These are phyloP conservation scores for Alloplasta piceator DNA, from an alignment of 2,888 invertebrate genomes.

Conservation along the genomic window DNA sequence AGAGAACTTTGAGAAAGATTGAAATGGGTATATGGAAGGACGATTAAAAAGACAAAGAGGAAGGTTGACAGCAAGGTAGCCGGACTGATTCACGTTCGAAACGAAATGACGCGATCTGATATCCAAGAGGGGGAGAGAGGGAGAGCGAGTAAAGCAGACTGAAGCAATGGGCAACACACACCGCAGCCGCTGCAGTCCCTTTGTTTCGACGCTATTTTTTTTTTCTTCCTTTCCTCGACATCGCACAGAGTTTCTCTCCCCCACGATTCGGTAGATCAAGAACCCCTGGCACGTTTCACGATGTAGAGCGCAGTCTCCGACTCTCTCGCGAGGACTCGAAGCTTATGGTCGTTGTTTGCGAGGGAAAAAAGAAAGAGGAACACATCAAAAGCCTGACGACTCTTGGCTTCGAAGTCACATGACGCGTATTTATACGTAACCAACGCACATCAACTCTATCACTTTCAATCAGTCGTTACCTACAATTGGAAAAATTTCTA, in stretches of 20 bases:
- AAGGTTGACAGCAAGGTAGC: too few species aligned
- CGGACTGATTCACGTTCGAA: background rate
- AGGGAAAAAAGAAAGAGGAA: slow-evolving; percentile 63
- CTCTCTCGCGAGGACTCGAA: slow-evolving; percentile 16
- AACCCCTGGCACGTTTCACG: slow-evolving; percentile 32
- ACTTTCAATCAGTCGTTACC: slow-evolving; percentile 66
- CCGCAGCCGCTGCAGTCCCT: slow-evolving; percentile 21
- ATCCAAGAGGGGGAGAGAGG: background rate
- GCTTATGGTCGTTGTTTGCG: slow-evolving; percentile 69
- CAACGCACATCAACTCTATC: slow-evolving; percentile 50
- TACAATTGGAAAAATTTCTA: background rate
- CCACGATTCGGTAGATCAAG: slow-evolving; percentile 54
- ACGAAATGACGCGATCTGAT: slow-evolving; percentile 18
- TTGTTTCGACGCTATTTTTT: slow-evolving; percentile 46
- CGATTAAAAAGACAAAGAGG: too few species aligned
- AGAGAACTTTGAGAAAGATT: too few species aligned
- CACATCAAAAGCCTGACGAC: slow-evolving; percentile 55
- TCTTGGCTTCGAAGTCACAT: background rate
- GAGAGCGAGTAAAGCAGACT: too few species aligned
- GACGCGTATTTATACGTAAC: background rate
- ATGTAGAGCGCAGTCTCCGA: slow-evolving; percentile 31
- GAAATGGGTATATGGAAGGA: too few species aligned
- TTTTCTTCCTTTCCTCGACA: slow-evolving; percentile 24
- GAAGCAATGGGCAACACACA: too few species aligned
- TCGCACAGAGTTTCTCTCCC: slow-evolving; percentile 51